Conservation (phyloP, 2,797 vertebrate species). For the Molossus molossus region DNA sequence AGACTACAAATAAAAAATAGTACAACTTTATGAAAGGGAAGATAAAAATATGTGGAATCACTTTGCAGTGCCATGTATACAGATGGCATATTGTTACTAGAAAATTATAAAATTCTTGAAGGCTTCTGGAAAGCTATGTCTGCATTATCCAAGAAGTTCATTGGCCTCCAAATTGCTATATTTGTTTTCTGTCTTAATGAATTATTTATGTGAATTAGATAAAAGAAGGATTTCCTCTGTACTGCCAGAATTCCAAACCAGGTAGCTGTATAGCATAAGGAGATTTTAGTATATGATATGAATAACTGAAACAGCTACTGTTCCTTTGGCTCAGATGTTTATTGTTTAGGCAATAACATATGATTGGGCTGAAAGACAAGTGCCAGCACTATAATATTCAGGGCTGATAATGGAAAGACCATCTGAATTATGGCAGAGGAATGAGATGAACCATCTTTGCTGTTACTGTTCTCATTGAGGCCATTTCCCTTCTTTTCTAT, state of each 20-base stretch:
- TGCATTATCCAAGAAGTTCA: background rate
- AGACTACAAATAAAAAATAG: background rate
- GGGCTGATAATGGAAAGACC: background rate
- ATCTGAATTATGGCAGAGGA: background rate
- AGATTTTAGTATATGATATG: background rate
- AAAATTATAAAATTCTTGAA: slow-evolving; percentile 4
- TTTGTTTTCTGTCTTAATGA: background rate
- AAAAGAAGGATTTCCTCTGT: background rate
- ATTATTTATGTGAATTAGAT: background rate
- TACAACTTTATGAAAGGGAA: background rate
- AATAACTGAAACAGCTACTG: background rate
- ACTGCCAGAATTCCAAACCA: background rate
- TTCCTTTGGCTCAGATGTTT: background rate
- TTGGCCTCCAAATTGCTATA: background rate
- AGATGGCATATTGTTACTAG: background rate
- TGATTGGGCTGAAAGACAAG: background rate
- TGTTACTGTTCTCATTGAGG: background rate
- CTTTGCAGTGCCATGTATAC: background rate
- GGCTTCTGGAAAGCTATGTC: background rate
- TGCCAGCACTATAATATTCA: background rate
- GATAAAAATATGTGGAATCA: background rate
- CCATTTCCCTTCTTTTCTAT: background rate
- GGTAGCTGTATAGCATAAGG: background rate
- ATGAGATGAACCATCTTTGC: background rate
- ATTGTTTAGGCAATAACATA: background rate